Evolutionary conservation across 2,888 invertebrate species (phyloP), one percentile per base, ranked within the genome.

Genomic region (Branchipolynoe longqiensis): DNA sequence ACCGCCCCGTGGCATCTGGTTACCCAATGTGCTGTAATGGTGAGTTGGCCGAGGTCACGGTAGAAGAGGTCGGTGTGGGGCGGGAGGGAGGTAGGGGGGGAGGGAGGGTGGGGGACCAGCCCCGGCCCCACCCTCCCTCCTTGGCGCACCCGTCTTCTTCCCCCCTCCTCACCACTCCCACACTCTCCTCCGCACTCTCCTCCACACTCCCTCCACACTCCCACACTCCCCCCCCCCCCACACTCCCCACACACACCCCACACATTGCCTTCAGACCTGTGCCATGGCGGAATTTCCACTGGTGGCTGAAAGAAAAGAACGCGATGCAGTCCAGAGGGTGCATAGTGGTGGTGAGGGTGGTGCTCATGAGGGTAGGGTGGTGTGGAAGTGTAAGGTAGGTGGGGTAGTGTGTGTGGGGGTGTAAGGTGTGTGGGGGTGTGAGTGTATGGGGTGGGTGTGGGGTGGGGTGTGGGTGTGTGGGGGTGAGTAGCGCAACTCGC

Each of bases 21-120:
- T 84, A 84, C 84, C 84, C 84, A 64, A 84, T 84, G 69, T 84
- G 59, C 62, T 69, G 84, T 69, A 84, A 84, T 84, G 84, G 84
- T 69, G 62, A 84, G 62, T 62, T 62, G 82, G 58, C 58, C 56
- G 58, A 33, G 82, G 82, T 82, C 82, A 82, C 56, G 78, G 78
- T 78, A 31, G 73, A 73, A 2, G 18, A 1, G 62, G 8, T n/a
- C 28, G 62, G 62, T n/a, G 31, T 8, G 62, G 62, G 62, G 62
- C 28, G 12, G 62, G 28, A 14, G 62, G 62, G 22, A 33, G 69
- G 69, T 18, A 18, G 36, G 69, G 38, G 38, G 25, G 36, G 33
- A 38, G 69, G 69, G 12, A 69, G 69, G 38, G 38, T 8, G 36
- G 69, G 33, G n/a, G n/a, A n/a, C n/a, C n/a, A n/a, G n/a, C n/a